A percentile compares a stretch with the other conserved stretches of the same genome.
phyloP scores from a whole-genome alignment of 2,797 vertebrate species.

The Botia kubotai region DNA sequence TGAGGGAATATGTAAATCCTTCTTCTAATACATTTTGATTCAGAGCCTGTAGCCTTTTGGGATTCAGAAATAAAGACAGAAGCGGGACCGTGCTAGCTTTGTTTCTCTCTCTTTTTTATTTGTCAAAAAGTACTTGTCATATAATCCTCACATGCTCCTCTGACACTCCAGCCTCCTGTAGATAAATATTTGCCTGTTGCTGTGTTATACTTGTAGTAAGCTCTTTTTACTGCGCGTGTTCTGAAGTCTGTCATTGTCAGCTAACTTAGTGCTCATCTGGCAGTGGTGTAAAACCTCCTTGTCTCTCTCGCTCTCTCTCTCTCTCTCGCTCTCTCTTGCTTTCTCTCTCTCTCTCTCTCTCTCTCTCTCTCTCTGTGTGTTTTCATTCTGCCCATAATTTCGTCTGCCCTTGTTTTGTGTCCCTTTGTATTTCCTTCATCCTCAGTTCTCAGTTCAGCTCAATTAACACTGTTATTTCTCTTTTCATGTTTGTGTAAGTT shows the following conservation, averaged over 20 bases:
- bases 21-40: conserved; percentile 14
- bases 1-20: not conserved
- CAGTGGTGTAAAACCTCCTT: not conserved
- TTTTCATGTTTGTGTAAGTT: not conserved
- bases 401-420: not conserved
- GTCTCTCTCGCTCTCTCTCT: not conserved
- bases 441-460: not conserved
- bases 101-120: conserved; percentile 29
- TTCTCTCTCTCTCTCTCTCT: not conserved
- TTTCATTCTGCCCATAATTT: not conserved
- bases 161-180: conserved; percentile 48
- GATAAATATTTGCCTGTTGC: conserved; percentile 54
- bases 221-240: conserved; percentile 29
- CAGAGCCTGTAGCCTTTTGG: not conserved
- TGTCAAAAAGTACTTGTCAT: conserved; percentile 14
- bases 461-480: not conserved
- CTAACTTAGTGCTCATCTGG: conserved; percentile 35
- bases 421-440: not conserved
- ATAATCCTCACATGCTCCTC: conserved; percentile 40
- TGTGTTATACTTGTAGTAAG: conserved; percentile 37
- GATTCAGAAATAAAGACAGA: conserved; percentile 1
- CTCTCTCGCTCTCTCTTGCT: not conserved
- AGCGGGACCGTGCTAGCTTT: conserved; percentile 6
- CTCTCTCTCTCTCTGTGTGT: not conserved
- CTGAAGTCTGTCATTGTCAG: conserved; percentile 59